phyloP scores from a whole-genome alignment of 2,888 invertebrate genomes.

The Oscheius myriophilus region DNA sequence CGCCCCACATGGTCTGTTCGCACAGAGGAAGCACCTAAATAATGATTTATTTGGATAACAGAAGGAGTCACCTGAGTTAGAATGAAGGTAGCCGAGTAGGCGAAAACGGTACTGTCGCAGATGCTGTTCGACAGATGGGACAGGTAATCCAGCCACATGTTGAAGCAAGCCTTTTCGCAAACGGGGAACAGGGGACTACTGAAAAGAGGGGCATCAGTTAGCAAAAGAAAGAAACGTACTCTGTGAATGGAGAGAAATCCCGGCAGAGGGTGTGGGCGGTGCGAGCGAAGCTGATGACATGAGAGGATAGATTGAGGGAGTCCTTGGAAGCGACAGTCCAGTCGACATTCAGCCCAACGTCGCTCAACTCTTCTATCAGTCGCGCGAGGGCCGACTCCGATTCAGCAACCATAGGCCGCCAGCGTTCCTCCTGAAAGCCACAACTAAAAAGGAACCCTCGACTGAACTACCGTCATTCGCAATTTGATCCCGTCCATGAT shows the following conservation, averaged over 20 bases:
- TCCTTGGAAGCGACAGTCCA: constrained; percentile 59
- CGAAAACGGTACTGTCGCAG: constrained; percentile 50
- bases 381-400: constrained; percentile 80
- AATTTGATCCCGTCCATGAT: constrained; percentile 84
- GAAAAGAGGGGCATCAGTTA: background rate
- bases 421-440: constrained; percentile 81
- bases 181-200: constrained; percentile 53
- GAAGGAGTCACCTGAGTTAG: constrained; percentile 44
- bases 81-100: constrained; percentile 63
- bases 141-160: constrained; percentile 64
- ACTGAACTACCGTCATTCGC: constrained; percentile 72
- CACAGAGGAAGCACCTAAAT: constrained; percentile 63
- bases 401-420: constrained; percentile 84
- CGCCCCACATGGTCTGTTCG: constrained; percentile 46
- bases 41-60: background rate
- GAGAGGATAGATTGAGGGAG: constrained; percentile 60
- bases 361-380: constrained; percentile 71
- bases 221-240: constrained; percentile 33
- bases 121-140: constrained; percentile 52
- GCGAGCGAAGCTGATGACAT: constrained; percentile 63
- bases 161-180: constrained; percentile 59
- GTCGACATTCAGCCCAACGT: constrained; percentile 64
- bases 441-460: background rate
- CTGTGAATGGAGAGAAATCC: constrained; percentile 59
- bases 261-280: constrained; percentile 59